Evolutionary conservation across 2,888 invertebrate genomes (phyloP).

Genomic region (Calliopum simillimum): DNA sequence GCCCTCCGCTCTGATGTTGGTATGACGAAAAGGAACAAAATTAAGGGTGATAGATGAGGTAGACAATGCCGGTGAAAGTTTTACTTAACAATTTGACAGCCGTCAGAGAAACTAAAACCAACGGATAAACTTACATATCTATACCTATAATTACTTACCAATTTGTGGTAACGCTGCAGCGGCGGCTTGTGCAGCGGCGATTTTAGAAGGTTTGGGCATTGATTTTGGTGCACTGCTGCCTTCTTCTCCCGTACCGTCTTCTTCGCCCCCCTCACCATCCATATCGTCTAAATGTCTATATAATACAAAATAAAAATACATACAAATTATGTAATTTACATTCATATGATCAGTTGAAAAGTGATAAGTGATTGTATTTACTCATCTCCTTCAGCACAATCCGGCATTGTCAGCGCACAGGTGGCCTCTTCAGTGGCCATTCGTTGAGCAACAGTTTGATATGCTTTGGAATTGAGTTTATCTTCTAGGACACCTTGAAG

Average conservation of each 20-base stretch:
- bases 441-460: slow-evolving; percentile 91
- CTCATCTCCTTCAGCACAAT: slow-evolving; percentile 78
- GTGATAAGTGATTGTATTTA: slow-evolving; percentile 57
- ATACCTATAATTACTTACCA: slow-evolving; percentile 69
- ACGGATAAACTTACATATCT: too few relatives aligned
- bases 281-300: slow-evolving; percentile 52
- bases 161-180: slow-evolving; percentile 62
- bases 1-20: too few relatives aligned
- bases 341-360: too few relatives aligned
- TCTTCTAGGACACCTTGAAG: slow-evolving; percentile 98
- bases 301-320: not conserved
- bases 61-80: too few relatives aligned
- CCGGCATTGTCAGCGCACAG: slow-evolving; percentile 86
- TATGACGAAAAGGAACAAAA: too few relatives aligned
- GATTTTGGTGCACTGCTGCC: slow-evolving; percentile 55
- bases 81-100: too few relatives aligned
- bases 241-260: slow-evolving; percentile 53
- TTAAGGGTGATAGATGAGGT: too few relatives aligned
- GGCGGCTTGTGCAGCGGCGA: slow-evolving; percentile 62
- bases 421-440: slow-evolving; percentile 98
- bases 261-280: slow-evolving; percentile 56
- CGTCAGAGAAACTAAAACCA: too few relatives aligned
- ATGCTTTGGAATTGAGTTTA: slow-evolving; percentile 94
- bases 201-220: slow-evolving; percentile 59
- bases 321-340: not conserved